phyloP scores from a whole-genome alignment of 1,140 invertebrate species.

The Thaumatotibia leucotreta region DNA sequence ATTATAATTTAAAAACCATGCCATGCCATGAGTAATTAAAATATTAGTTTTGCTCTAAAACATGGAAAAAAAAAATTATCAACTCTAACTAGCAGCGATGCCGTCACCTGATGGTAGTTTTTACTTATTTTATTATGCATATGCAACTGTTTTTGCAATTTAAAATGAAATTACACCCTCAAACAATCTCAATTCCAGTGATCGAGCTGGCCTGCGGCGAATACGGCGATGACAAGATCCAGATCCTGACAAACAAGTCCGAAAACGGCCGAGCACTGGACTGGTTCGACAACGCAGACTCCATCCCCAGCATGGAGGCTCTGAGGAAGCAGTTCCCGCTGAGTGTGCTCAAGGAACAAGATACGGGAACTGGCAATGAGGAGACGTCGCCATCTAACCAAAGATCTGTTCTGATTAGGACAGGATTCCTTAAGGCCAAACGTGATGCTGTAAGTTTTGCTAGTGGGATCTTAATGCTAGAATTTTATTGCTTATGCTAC shows the following conservation, averaged over 20 bases:
- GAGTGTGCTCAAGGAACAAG: slow-evolving; percentile 54
- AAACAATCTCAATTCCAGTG: slow-evolving; percentile 69
- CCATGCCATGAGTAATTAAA: too few relatives aligned
- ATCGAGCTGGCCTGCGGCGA: slow-evolving; percentile 94
- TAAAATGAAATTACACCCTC: too few relatives aligned
- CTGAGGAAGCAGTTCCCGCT: slow-evolving; percentile 77
- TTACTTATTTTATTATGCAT: too few relatives aligned
- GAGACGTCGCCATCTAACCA: slow-evolving; percentile 84
- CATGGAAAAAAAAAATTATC: too few relatives aligned
- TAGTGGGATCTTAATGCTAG: too few relatives aligned
- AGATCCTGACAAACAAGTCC: slow-evolving; percentile 82
- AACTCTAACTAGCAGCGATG: too few relatives aligned
- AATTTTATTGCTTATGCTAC: background rate
- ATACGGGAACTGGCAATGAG: slow-evolving; percentile 73
- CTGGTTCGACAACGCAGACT: slow-evolving; percentile 81
- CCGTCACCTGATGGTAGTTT: too few relatives aligned
- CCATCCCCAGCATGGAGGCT: slow-evolving; percentile 75
- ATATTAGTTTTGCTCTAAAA: too few relatives aligned
- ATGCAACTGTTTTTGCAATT: too few relatives aligned
- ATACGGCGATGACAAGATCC: slow-evolving; percentile 89
- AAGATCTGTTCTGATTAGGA: slow-evolving; percentile 80
- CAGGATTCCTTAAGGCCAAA: slow-evolving; percentile 84
- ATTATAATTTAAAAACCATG: too few relatives aligned
- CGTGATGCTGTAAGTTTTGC: slow-evolving; percentile 83
- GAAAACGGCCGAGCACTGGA: slow-evolving; percentile 83